These are phyloP conservation scores for Macropodus opercularis DNA, from an alignment of 2,797 vertebrate genomes.

Conservation along the genomic window DNA sequence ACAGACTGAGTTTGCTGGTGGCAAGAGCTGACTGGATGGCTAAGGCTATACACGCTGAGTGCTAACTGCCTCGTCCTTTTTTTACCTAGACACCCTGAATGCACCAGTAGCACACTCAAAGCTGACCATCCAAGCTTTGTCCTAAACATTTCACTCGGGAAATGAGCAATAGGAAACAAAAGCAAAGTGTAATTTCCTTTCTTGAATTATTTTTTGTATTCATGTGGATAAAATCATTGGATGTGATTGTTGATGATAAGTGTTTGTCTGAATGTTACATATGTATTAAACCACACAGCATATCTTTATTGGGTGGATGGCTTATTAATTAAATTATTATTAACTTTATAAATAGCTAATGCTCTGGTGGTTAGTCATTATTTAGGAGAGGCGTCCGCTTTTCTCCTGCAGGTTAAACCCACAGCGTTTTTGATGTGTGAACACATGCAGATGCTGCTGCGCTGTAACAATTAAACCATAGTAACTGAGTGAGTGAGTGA, in stretches of 20 bases:
- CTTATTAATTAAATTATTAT: too few relatives aligned
- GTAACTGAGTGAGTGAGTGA: too few relatives aligned
- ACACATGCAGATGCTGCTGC: too few relatives aligned
- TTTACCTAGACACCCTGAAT: conserved; percentile 5
- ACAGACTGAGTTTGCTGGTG: conserved; percentile 76
- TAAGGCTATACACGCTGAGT: conserved; percentile 47
- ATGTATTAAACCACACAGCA: background rate
- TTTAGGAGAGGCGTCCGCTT: too few relatives aligned
- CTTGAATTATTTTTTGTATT: background rate
- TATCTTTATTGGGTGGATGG: too few relatives aligned
- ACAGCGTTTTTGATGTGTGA: too few relatives aligned
- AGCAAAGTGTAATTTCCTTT: background rate
- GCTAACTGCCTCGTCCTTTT: conserved; percentile 42
- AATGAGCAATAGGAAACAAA: background rate
- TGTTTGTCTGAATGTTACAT: background rate
- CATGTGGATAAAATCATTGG: background rate
- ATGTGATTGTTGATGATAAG: background rate
- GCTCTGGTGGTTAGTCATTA: too few relatives aligned
- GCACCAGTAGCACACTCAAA: conserved; percentile 25
- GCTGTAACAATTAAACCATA: too few relatives aligned
- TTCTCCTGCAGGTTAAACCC: too few relatives aligned
- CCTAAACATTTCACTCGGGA: background rate
- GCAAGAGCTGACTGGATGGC: conserved; percentile 66
- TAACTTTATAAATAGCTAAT: too few relatives aligned
- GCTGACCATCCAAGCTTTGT: conserved; percentile 1